These are phyloP conservation scores for Abrostola tripartita DNA, from an alignment of 2,888 invertebrate genomes.

Conservation along the genomic window DNA sequence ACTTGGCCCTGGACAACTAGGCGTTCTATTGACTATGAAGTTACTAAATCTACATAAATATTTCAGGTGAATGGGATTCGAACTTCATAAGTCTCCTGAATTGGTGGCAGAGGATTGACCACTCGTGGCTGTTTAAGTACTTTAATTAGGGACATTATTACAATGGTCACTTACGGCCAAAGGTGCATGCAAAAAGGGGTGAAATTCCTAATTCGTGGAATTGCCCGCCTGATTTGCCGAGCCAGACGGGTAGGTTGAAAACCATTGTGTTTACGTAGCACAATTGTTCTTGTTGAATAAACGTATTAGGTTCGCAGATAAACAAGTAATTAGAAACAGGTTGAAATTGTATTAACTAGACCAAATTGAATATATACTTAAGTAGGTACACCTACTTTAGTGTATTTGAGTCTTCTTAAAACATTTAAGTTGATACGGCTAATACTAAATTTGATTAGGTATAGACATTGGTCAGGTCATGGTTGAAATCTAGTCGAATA, in stretches of 20 bases:
- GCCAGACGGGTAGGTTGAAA: conserved; percentile 8
- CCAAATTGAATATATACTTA: no score
- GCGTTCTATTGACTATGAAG: no score
- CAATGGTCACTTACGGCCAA: conserved; percentile 13
- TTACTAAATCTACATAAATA: conserved; percentile 27
- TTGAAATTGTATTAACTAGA: not conserved
- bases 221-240: conserved; percentile 36
- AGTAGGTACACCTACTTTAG: no score
- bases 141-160: conserved; percentile 34
- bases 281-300: not conserved
- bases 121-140: conserved; percentile 1
- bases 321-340: not conserved
- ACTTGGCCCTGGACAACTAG: no score
- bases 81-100: not conserved
- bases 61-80: conserved; percentile 28
- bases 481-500: no score
- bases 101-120: not conserved
- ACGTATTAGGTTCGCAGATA: not conserved
- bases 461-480: no score
- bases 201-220: conserved; percentile 41
- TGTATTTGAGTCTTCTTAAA: no score
- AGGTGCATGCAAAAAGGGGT: conserved; percentile 28
- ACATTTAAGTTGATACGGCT: no score
- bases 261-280: not conserved
- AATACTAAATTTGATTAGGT: no score